phyloP scores from a whole-genome alignment of 2,888 invertebrate species.

The Caenorhabditis plicata region DNA sequence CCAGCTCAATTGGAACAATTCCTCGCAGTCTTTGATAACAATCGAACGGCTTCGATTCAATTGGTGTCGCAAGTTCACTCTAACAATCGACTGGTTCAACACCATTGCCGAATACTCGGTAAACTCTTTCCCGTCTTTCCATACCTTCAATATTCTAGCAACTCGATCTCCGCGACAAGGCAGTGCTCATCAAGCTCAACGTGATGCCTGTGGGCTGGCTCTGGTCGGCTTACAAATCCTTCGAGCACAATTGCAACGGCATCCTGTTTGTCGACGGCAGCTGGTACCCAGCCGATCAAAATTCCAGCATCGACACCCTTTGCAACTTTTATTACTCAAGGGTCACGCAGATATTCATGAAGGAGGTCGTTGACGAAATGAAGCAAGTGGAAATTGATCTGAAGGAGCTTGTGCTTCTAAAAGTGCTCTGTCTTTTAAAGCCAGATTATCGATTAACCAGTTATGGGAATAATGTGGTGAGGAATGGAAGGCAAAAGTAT shows the following conservation, averaged over 20 bases:
- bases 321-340: conserved; percentile 23
- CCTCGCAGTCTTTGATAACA: conserved; percentile 11
- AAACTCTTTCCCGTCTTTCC: not conserved
- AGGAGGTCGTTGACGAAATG: conserved; percentile 24
- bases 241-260: conserved; percentile 13
- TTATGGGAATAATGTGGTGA: conserved; percentile 3
- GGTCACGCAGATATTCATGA: conserved; percentile 28
- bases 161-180: conserved; percentile 1
- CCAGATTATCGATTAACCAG: conserved; percentile 12
- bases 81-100: conserved; percentile 29
- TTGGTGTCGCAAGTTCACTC: conserved; percentile 32
- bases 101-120: conserved; percentile 12
- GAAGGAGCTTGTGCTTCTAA: conserved; percentile 23
- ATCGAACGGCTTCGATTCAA: conserved; percentile 22
- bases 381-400: conserved; percentile 19
- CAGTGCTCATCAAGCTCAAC: conserved; percentile 9
- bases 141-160: conserved; percentile 2
- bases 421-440: conserved; percentile 10
- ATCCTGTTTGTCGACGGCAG: conserved; percentile 33
- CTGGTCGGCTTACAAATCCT: conserved; percentile 30
- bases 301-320: too few species aligned
- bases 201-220: conserved; percentile 35
- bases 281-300: conserved; percentile 19
- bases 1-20: conserved; percentile 15
- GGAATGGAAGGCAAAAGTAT: conserved; percentile 12